Percentiles rank a stretch among this genome's conserved stretches.
Conservation (phyloP, 2,888 invertebrate species). For the Polylopha cassiicola region DNA sequence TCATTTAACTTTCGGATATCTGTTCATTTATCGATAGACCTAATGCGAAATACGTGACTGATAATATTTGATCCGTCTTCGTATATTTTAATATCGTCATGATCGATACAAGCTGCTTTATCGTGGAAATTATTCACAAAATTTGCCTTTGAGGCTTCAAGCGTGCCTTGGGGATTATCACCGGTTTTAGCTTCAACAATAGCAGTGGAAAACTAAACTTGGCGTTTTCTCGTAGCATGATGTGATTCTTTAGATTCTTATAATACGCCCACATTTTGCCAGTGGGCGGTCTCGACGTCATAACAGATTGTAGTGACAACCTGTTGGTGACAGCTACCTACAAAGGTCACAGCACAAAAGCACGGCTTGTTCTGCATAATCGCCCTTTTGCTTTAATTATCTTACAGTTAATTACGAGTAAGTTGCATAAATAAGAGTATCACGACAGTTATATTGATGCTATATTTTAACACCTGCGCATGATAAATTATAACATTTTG, state of each 20-base stretch:
- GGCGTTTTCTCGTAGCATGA: too few relatives aligned
- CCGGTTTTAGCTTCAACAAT: too few relatives aligned
- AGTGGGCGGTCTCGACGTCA: constrained; percentile 12
- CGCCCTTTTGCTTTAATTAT: constrained; percentile 11
- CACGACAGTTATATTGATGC: too few relatives aligned
- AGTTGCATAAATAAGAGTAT: too few relatives aligned
- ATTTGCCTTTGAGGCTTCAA: too few relatives aligned
- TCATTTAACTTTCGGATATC: constrained; percentile 12
- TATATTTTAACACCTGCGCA: too few relatives aligned
- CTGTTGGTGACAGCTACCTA: constrained; percentile 18
- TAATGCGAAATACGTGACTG: constrained; percentile 21
- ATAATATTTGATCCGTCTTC: constrained; percentile 11
- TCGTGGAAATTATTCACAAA: too few relatives aligned
- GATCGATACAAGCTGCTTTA: too few relatives aligned
- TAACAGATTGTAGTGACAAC: constrained; percentile 2
- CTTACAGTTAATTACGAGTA: constrained; percentile 1
- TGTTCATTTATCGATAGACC: constrained; percentile 14
- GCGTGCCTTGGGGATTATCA: too few relatives aligned
- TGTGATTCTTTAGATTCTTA: too few relatives aligned
- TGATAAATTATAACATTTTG: too few relatives aligned
- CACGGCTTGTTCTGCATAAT: constrained; percentile 9
- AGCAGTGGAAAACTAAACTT: too few relatives aligned
- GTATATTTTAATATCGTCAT: constrained; percentile 2
- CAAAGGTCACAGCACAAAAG: constrained; percentile 16
- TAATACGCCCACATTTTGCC: constrained; percentile 6